Evolutionary conservation across 2,797 vertebrate genomes (phyloP).

Genomic region (Cheirogaleus major): DNA sequence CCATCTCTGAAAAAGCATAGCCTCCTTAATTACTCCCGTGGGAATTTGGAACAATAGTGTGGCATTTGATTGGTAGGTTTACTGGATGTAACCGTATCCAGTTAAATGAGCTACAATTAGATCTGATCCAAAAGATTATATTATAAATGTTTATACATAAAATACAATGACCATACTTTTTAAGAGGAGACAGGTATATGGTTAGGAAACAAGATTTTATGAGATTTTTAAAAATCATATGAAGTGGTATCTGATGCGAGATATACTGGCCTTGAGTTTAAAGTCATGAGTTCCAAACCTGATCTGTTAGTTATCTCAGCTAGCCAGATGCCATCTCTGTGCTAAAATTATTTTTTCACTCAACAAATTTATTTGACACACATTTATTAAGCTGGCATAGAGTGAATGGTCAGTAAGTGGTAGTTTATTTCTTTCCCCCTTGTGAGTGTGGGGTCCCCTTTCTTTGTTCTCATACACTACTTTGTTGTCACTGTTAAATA

Average conservation of each 20-base stretch:
- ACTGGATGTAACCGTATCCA: background rate
- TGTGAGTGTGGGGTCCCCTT: background rate
- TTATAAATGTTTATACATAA: background rate
- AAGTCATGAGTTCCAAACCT: background rate
- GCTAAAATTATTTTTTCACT: background rate
- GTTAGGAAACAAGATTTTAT: background rate
- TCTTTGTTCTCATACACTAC: background rate
- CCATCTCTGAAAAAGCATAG: background rate
- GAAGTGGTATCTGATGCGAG: background rate
- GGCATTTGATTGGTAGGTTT: background rate
- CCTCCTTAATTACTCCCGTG: background rate
- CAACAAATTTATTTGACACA: background rate
- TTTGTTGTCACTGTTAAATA: background rate
- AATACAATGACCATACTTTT: background rate
- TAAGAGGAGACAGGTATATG: background rate
- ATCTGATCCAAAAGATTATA: background rate
- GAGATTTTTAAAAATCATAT: background rate
- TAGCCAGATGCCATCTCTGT: background rate
- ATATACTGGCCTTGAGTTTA: background rate
- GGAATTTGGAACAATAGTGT: background rate
- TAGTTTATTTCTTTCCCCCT: background rate
- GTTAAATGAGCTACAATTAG: background rate
- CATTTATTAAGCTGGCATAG: background rate
- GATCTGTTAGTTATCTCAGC: background rate
- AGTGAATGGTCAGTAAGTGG: background rate